Evolutionary conservation across 2,113 vertebrate genomes (phyloP).

Genomic region (Osmerus eperlanus): DNA sequence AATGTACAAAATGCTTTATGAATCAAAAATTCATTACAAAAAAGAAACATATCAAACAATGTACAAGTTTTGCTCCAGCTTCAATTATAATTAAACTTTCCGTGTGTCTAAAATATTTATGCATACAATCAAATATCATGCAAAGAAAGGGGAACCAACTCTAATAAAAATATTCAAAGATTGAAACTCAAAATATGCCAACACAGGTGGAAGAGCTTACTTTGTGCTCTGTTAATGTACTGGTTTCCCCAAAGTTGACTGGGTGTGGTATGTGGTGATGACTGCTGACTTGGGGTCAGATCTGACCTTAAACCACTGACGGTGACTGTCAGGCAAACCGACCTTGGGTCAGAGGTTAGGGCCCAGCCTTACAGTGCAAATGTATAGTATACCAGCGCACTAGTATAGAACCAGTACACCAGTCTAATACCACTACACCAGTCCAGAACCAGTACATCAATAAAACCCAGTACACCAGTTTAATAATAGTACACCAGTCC

Average conservation of each 20-base stretch:
- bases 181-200: constrained; percentile 98
- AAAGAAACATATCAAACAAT: constrained; percentile 99
- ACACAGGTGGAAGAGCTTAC: constrained; percentile 76
- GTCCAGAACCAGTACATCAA: no score
- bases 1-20: constrained; percentile 99
- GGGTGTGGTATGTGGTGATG: no score
- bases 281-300: no score
- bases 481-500: no score
- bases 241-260: constrained; percentile 76
- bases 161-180: constrained; percentile 95
- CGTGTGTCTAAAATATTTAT: constrained; percentile 99
- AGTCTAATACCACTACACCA: no score
- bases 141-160: constrained; percentile 78
- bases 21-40: constrained; percentile 99
- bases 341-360: no score
- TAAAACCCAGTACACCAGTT: no score
- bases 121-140: constrained; percentile 99
- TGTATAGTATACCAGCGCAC: no score
- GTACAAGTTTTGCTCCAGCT: constrained; percentile 98
- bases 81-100: constrained; percentile 96
- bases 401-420: no score
- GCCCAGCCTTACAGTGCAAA: no score
- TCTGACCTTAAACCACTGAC: no score
- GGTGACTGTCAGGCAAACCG: no score
- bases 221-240: constrained; percentile 90